Evolutionary conservation across 2,113 vertebrate genomes (phyloP).

Genomic region (Psilopsiagon aurifrons): DNA sequence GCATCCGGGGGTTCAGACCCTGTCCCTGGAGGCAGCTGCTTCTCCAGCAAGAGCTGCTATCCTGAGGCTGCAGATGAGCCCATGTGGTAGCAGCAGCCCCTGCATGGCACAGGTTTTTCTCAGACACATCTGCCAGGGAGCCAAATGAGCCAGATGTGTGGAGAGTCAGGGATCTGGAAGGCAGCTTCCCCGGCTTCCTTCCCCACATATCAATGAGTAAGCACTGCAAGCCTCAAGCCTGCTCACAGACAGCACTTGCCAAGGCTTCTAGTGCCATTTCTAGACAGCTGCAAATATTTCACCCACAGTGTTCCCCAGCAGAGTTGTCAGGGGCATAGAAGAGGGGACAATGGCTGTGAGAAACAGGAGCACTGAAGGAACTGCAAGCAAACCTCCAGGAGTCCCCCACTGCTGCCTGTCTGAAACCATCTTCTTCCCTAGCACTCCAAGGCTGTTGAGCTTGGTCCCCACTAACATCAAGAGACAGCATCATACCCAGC

Average conservation of each 20-base stretch:
- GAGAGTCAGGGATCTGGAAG: not conserved
- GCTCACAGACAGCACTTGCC: not conserved
- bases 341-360: not conserved
- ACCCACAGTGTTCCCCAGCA: not conserved
- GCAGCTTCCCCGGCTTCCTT: accelerated
- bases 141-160: not conserved
- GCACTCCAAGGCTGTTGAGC: not conserved
- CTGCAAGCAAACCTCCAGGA: not conserved
- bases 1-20: not conserved
- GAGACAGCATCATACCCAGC: accelerated
- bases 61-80: not conserved
- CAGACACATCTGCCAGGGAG: not conserved
- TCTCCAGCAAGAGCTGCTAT: not conserved
- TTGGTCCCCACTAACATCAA: not conserved
- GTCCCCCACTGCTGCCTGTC: not conserved
- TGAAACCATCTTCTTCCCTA: not conserved
- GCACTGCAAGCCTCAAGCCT: not conserved
- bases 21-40: not conserved
- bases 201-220: accelerated
- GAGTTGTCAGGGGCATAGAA: not conserved
- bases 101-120: not conserved
- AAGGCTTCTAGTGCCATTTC: not conserved
- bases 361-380: not conserved
- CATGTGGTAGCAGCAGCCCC: accelerated
- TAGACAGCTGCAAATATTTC: not conserved